Base-by-base conservation (phyloP, 2,113 vertebrate genomes). In the Corvus hawaiiensis region DNA sequence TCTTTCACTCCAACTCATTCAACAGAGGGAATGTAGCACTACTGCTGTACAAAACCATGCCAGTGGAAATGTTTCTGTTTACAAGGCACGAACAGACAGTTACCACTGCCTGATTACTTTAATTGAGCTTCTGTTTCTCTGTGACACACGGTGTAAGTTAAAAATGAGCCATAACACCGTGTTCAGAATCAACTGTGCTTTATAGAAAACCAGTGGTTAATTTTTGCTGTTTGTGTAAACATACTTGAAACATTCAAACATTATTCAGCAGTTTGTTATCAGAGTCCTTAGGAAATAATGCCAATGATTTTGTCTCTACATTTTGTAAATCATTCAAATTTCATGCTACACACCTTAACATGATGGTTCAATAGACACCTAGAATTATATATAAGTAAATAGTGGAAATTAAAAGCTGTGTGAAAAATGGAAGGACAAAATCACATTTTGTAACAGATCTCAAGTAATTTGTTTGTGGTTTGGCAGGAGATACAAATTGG, bases 211-310 rank as follows among this genome's bases (percentile, higher is more conserved):
- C 7, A 1, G 7, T n/a, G 14, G 30, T 46, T 78, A 62, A 33
- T 37, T 81, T 80, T 71, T 63, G 24, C 35, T 74, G 49, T 58
- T 75, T 4, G 2, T 30, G 35, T 28, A 80, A 93, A 58, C 28
- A 20, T 5, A 68, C 37, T 10, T 52, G 33, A 92, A 88, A 82
- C 27, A 27, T 27, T 63, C 13, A 7, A 52, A 64, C 67, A 67
- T 59, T 88, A 80, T 62, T 87, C 80, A 80, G 75, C 49, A 76
- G 37, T 81, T 86, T 72, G 33, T 49, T 63, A 82, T 62, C 75
- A 55, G 6, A 64, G 1, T 18, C 4, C 35, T 78, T 24, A 54
- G 28, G 54, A 84, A 84, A 68, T 18, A 75, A 52, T 12, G 12
- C 12, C 13, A 66, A 35, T 11, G 20, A 35, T 39, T 89, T 71